Evolutionary conservation across 2,797 vertebrate genomes (phyloP), one percentile per base, ranked within the genome.

Genomic region (Threskiornis aethiopicus): DNA sequence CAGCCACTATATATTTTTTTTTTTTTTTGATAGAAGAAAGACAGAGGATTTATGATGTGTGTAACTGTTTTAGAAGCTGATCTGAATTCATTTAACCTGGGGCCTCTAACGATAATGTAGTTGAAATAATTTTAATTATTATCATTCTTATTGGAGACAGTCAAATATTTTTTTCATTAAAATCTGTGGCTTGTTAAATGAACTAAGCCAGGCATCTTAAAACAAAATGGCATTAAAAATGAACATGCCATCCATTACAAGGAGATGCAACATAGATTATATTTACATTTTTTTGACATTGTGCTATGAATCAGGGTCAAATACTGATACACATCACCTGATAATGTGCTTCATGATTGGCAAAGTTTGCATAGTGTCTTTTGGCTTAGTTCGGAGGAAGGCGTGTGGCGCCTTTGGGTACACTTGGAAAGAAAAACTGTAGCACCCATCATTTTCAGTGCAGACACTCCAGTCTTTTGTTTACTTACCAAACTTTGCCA

Each of bases 81-180:
- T 80, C 59, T 92, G 80, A 92, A 46, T 90, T 95, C 18, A 55
- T 84, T 92, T 95, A 93, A 91, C 90, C 87, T 80, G 61, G 28
- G 62, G 84, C 85, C 37, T 92, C 58, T 87, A 93, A 72, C 0
- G 1, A 91, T 80, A 87, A 92, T 70, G 69, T 91, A 95, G 90
- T 77, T 93, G 49, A 97, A 98, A 94, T 92, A 55, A 93, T 96
- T 97, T 97, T 94, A 93, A 94, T 96, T 95, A 93, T 81, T 96
- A 71, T 84, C 11, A 69, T 51, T 89, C 67, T 80, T 93, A 88
- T 81, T 81, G 42, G 65, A 90, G 62, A 84, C 29, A 80, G 61
- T 94, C 16, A 37, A 95, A 65, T 79, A 47, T 67, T 90, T 96
- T 93, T 96, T 83, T 91, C 84, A 89, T 91, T 94, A 92, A 91